Base-by-base conservation (phyloP, 2,888 invertebrate genomes). In the Drosophila paucipuncta region DNA sequence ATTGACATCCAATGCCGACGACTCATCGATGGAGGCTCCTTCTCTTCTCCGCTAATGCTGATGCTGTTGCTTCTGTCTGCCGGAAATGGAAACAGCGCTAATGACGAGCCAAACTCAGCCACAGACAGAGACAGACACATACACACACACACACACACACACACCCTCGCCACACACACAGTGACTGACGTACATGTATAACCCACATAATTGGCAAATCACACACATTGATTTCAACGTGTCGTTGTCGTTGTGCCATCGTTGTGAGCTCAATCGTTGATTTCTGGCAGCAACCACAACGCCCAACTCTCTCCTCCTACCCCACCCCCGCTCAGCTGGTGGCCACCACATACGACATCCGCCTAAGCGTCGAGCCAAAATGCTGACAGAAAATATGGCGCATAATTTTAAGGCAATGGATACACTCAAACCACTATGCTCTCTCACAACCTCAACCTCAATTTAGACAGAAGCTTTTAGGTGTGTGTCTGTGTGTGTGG, bases 151-250 rank as follows among this genome's bases (percentile, higher is more conserved):
- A 37, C 50, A 66, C 54, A 59, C 30, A 52, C 47, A 50, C 52
- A 50, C 47, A 47, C 57, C 30, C 50, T 30, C 57, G 50, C 30
- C 55, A 66, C 52, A 60, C 28, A 53, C 30, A 52, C 47, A 68
- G 41, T 58, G 31, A 58, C 47, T 58, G 55, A 71, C 60, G 50
- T 63, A 41, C 47, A 69, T 66, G 77, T 80, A 85, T 88, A 77
- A 75, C 89, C 91, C 90, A 90, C 90, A 87, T 91, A 90, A 87
- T 87, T 87, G 86, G 86, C 90, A 91, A 88, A 91, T 85, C 91
- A 90, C 87, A 89, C 78, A 89, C 91, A 87, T 87, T 90, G 91
- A 87, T 87, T 87, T 89, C 80, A 68, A 73, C 85, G 82, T 85
- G 79, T 73, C n/a, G 75, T 73, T 80, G 85, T 66, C 80, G 58